Evolutionary conservation across 2,888 invertebrate genomes (phyloP), one percentile per base, ranked within the genome.

Genomic region (Colostygia pectinataria): DNA sequence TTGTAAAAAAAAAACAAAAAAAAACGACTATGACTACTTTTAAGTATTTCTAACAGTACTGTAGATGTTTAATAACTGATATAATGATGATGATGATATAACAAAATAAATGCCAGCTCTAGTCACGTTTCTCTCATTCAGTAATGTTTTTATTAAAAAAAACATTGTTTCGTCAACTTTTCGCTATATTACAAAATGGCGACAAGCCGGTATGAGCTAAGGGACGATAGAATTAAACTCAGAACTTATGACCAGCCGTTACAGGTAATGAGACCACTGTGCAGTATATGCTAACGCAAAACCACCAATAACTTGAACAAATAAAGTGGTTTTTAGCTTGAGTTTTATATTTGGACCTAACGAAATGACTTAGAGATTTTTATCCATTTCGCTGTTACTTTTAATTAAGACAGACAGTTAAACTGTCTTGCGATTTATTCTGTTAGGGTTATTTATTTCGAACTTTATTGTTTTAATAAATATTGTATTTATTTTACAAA

Each of bases 211-310:
- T 69, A 75, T 77, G 76, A 74, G 68, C 58, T 63, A 72, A 70
- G 66, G 49, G 55, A 60, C 65, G 63, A 72, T 68, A 61, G 73
- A 71, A 78, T 77, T 73, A 77, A 76, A 80, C 72, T 67, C 57
- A 45, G 66, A 68, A 74, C 74, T 77, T 74, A 77, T 66, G 64
- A 63, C 61, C 66, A 43, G 55, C 69, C 75, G 68, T 77, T 74
- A 66, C 71, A 68, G 67, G 74, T 80, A 76, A 77, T 70, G 72
- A 69, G 67, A 57, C 61, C 61, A 55, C 62, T 55, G 57, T 43
- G 59, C 36, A 32, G 28, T 13, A 25, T 13, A 34, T 10, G 15
- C 18, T 67, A 50, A 28, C 39, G 54, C 28, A 72, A 60, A 48
- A 40, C 52, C 52, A 55, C 58, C 60, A 54, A 60, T 69, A 63